A percentile compares a stretch with the other conserved stretches of the same genome.
These are phyloP conservation scores for Bibio marci DNA, from an alignment of 2,888 invertebrate species.

Conservation along the genomic window DNA sequence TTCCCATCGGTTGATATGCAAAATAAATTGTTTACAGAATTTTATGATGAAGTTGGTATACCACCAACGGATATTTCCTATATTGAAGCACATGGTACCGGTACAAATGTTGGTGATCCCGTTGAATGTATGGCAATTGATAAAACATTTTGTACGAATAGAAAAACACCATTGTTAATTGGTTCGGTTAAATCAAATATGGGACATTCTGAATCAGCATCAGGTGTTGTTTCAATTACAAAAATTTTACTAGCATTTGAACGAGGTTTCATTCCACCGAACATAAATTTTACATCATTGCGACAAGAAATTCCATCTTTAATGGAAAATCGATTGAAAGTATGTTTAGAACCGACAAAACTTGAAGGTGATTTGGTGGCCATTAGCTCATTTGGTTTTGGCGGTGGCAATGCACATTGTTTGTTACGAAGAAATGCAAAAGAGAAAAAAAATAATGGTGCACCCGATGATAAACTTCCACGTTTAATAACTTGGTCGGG, in stretches of 20 bases:
- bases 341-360: slow-evolving; percentile 53
- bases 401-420: slow-evolving; percentile 65
- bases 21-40: slow-evolving; percentile 40
- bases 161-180: slow-evolving; percentile 60
- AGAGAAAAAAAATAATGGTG: slow-evolving; percentile 33
- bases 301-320: slow-evolving; percentile 42
- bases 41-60: slow-evolving; percentile 51
- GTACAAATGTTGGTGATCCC: slow-evolving; percentile 63
- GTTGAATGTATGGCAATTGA: slow-evolving; percentile 76
- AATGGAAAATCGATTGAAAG: slow-evolving; percentile 42
- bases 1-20: slow-evolving; percentile 48
- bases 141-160: slow-evolving; percentile 54
- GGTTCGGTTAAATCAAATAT: slow-evolving; percentile 90
- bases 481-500: slow-evolving; percentile 61
- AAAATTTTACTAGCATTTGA: slow-evolving; percentile 74
- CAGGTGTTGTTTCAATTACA: slow-evolving; percentile 64
- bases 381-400: slow-evolving; percentile 87
- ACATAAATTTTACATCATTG: slow-evolving; percentile 57
- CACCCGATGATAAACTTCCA: slow-evolving; percentile 47
- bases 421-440: slow-evolving; percentile 17
- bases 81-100: slow-evolving; percentile 78
- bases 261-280: slow-evolving; percentile 63
- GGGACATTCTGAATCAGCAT: slow-evolving; percentile 81
- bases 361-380: slow-evolving; percentile 63
- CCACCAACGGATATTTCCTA: slow-evolving; percentile 53